A percentile compares a stretch with the other conserved stretches of the same genome.
These are phyloP conservation scores for Delichon dasypus DNA, from an alignment of 2,797 vertebrate species.

Conservation along the genomic window DNA sequence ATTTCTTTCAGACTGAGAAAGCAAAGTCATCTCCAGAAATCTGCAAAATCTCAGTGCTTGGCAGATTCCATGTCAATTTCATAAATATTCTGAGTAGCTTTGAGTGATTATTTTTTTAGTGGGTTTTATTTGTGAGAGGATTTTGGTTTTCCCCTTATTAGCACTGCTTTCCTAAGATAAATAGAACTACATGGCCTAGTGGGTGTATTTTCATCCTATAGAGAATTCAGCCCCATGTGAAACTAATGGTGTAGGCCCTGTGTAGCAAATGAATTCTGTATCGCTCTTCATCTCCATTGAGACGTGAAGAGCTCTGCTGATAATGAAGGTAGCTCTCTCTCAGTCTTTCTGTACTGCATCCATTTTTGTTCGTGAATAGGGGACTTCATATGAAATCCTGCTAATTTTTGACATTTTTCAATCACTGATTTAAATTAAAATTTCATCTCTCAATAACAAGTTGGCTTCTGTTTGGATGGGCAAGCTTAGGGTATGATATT, in stretches of 20 bases:
- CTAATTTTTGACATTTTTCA: background rate
- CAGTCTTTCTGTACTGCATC: background rate
- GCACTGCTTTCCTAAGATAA: background rate
- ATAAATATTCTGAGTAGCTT: conserved; percentile 1
- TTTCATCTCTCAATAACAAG: background rate
- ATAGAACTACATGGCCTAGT: background rate
- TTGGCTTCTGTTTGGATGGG: background rate
- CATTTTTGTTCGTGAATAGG: background rate
- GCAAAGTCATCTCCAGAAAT: background rate
- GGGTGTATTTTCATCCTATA: background rate
- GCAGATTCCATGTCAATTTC: background rate
- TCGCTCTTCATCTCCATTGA: accelerated
- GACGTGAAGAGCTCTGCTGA: background rate
- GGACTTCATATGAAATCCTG: background rate
- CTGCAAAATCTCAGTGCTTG: background rate
- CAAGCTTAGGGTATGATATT: background rate
- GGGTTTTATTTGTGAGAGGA: background rate
- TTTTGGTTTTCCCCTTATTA: background rate
- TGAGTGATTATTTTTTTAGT: background rate
- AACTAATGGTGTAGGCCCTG: background rate
- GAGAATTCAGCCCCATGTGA: background rate
- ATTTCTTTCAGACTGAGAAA: conserved; percentile 3
- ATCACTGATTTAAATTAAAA: background rate
- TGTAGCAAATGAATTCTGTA: background rate
- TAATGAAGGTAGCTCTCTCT: background rate